Base-by-base conservation (phyloP, 2,113 vertebrate genomes). In the Dasypus novemcinctus region DNA sequence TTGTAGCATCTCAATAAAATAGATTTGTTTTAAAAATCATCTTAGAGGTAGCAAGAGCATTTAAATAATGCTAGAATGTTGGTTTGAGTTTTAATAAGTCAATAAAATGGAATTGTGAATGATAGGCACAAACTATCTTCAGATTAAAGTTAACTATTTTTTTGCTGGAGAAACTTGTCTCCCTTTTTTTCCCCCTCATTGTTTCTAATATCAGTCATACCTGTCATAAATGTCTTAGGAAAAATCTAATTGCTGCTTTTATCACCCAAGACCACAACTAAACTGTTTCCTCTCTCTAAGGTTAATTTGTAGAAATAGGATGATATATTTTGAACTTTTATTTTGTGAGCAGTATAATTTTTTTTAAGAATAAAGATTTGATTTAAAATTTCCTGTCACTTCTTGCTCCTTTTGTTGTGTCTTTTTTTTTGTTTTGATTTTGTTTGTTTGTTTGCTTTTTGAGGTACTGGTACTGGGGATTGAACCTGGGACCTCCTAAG, bases 31-130 rank as follows among this genome's bases (percentile, higher is more conserved):
- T 71, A 63, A 59, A 38, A 82, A 18, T 83, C 57, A 92, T 43
- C 78, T 81, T 87, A 54, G 43, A 85, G 27, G 31, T 74, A 93
- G 80, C 38, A 68, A 87, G 2, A 64, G n/a, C 80, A 83, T 93
- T 95, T 93, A 95, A 92, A 54, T 71, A 57, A 85, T 74, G 52
- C 52, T 61, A 27, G 31, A 46, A 71, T 89, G 94, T 79, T 11
- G 7, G 20, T 72, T 89, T 36, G 5, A 36, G 31, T 89, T 96
- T 97, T 93, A 94, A 88, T 94, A 41, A 88, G 54, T 90, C 36
- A 90, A 8, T 87, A 87, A 91, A 95, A 76, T 41, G n/a, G 36
- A 97, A 93, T 86, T 85, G n/a, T 74, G 52, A 36, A 52, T 82
- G 87, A 76, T 33, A 27, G 79, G 52, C 15, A 46, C 5, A 46